A percentile compares a stretch with the other conserved stretches of the same genome.
Evolutionary conservation across 2,888 invertebrate genomes (phyloP).

Genomic region (Mesorhabditis spiculigera): DNA sequence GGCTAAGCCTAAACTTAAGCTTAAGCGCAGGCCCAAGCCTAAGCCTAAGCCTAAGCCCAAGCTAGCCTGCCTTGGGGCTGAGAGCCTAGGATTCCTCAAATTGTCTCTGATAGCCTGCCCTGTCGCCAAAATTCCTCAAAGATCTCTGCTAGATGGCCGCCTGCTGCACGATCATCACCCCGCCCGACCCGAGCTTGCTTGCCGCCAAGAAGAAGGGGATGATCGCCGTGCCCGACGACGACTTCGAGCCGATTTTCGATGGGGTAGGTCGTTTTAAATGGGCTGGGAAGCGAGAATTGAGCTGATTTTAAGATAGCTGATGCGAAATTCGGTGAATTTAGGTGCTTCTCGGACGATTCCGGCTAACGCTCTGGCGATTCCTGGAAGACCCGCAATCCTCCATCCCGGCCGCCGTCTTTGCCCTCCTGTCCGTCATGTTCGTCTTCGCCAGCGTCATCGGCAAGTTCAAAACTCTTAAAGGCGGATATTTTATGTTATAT

Average conservation of each 20-base stretch:
- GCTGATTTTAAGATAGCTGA: no score
- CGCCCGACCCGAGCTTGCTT: slow-evolving; percentile 11
- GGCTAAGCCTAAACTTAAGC: slow-evolving; percentile 12
- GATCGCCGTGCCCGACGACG: neutral
- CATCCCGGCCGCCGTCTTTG: slow-evolving; percentile 44
- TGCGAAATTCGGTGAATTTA: slow-evolving; percentile 12
- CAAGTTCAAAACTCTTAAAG: slow-evolving; percentile 4
- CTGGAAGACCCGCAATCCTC: slow-evolving; percentile 55
- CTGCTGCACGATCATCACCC: neutral
- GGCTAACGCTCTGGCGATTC: slow-evolving; percentile 45
- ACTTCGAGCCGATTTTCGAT: slow-evolving; percentile 2
- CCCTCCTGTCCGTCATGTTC: slow-evolving; percentile 51
- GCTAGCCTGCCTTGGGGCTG: no score
- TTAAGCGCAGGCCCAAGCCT: neutral
- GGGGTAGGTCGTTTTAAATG: neutral
- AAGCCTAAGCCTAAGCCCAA: neutral
- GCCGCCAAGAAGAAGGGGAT: slow-evolving; percentile 7
- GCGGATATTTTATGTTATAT: neutral
- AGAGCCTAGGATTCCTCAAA: no score
- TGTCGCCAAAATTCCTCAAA: neutral
- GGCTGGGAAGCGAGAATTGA: no score
- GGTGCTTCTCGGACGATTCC: slow-evolving; percentile 28
- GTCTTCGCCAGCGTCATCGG: slow-evolving; percentile 54
- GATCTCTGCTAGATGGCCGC: neutral
- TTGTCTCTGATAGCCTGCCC: no score